A percentile compares a stretch with the other conserved stretches of the same genome.
phyloP scores from a whole-genome alignment of 2,797 vertebrate genomes.

The Acrocephalus scirpaceus region DNA sequence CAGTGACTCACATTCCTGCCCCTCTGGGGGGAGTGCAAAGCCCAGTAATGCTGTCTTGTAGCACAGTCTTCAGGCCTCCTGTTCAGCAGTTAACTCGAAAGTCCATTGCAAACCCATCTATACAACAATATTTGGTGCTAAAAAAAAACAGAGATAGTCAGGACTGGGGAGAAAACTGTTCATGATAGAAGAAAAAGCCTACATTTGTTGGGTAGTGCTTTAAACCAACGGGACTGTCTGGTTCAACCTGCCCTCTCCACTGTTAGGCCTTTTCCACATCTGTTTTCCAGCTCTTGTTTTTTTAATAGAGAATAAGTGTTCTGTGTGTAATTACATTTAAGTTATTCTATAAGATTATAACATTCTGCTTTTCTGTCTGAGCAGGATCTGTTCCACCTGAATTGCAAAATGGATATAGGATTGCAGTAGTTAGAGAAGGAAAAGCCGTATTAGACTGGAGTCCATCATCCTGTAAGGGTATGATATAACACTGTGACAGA shows the following conservation, averaged over 20 bases:
- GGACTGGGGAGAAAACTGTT: not conserved
- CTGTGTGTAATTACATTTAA: slow-evolving; percentile 2
- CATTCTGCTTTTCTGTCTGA: slow-evolving; percentile 33
- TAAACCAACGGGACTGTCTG: not conserved
- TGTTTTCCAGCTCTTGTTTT: slow-evolving; percentile 16
- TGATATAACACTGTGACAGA: slow-evolving; percentile 4
- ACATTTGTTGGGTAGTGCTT: not conserved
- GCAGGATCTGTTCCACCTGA: not conserved
- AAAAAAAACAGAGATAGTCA: not conserved
- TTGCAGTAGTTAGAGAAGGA: not conserved
- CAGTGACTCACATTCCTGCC: not conserved
- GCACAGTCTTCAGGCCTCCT: not conserved
- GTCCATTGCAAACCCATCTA: not conserved
- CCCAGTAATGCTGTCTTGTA: not conserved
- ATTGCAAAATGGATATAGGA: slow-evolving; percentile 18
- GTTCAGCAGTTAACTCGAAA: not conserved
- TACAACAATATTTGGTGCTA: not conserved
- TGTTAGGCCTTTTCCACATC: not conserved
- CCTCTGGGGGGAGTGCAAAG: not conserved
- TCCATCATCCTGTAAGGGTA: slow-evolving; percentile 4
- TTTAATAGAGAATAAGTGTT: not conserved
- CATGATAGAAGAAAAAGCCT: not conserved
- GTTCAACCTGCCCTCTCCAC: not conserved
- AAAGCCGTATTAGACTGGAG: not conserved
- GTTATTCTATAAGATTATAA: not conserved